Conservation (phyloP, 2,888 invertebrate genomes). For the Drosophila mayaguana region DNA sequence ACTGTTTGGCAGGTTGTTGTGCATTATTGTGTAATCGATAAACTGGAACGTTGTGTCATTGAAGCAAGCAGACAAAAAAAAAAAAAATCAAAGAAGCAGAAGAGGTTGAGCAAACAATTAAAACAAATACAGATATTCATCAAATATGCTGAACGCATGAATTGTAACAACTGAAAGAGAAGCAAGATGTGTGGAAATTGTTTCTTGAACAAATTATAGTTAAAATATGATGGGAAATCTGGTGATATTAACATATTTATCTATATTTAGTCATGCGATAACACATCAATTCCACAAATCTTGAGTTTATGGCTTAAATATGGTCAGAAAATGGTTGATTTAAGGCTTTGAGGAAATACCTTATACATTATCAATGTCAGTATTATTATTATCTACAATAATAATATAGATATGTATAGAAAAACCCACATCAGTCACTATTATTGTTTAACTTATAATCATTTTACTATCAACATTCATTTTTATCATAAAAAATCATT, state of each 20-base stretch:
- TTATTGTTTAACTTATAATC: not conserved
- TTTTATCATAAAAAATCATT: not conserved
- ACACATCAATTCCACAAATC: too few species aligned
- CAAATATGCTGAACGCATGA: not conserved
- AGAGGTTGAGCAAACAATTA: conserved; percentile 1
- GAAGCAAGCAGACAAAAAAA: conserved; percentile 12
- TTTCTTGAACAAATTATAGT: not conserved
- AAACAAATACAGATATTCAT: not conserved
- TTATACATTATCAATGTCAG: not conserved
- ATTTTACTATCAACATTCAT: too few species aligned
- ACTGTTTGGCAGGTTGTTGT: conserved; percentile 63
- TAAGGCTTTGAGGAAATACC: not conserved
- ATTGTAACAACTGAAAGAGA: conserved; percentile 3
- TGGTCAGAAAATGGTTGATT: not conserved
- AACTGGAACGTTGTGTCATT: conserved; percentile 60
- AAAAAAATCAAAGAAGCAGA: not conserved
- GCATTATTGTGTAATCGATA: conserved; percentile 60
- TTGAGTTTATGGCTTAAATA: too few species aligned
- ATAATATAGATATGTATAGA: not conserved
- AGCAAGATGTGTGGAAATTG: not conserved
- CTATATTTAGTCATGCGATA: too few species aligned
- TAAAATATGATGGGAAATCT: too few species aligned
- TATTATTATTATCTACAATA: not conserved
- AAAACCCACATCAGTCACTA: not conserved
- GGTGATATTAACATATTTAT: too few species aligned